Evolutionary conservation across 2,113 vertebrate species (phyloP), one percentile per base, ranked within the genome.

Genomic region (Otocyon megalotis): DNA sequence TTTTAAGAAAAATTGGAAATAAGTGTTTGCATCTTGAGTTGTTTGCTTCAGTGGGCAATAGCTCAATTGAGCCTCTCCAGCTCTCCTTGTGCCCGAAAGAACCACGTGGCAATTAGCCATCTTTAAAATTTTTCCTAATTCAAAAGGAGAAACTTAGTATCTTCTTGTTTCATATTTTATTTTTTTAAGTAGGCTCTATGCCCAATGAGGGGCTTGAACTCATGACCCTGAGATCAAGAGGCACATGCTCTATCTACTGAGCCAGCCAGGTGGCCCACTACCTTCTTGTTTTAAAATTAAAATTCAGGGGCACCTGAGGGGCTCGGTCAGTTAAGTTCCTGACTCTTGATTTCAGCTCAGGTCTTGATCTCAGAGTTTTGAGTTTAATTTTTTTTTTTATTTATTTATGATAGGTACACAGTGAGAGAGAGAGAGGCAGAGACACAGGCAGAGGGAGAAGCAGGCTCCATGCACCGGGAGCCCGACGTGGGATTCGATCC

Each of bases 81-180:
- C 4, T 80, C 30, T 60, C 15, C 37, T 83, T 65, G 82, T 53
- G 35, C 54, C 69, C 62, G 2, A 56, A 88, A n/a, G 63, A 92
- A 65, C 28, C 22, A 54, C 30, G 3, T 53, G 77, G 71, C 62
- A 67, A 60, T 89, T 80, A 81, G 26, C 28, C 37, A 67, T 24
- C 43, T 95, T 74, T 63, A n/a, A 11, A 85, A 67, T 72, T 72
- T 94, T 94, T 83, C 32, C 32, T 60, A 74, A 90, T 48, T 43
- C 6, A 5, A 85, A 86, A 94, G 22, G 17, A 90, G 28, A 93
- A 54, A 71, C 19, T 65, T 72, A 63, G 17, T 11, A 82, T 43
- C 72, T 72, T 79, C 62, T 63, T n/a, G 15, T n/a, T 71, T 92
- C 37, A 87, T 50, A 28, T 50, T 50, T 76, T 76, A 72, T 43